Base-by-base conservation (phyloP, 2,888 invertebrate genomes). In the Euproctis similis region DNA sequence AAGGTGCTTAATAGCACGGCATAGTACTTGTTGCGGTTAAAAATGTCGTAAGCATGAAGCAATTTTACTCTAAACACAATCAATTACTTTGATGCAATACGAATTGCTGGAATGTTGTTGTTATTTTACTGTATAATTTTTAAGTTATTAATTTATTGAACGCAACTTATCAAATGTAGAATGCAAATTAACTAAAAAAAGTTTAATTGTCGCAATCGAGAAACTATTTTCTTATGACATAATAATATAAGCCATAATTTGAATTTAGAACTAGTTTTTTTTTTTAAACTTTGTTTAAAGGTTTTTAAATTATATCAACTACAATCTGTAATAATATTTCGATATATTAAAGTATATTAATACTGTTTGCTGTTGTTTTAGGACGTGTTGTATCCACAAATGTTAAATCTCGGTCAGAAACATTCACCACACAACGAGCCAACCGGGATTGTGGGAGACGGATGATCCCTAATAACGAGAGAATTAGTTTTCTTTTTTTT, bases 371-470 rank as follows among this genome's bases (percentile, higher is more conserved):
- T 53, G 46, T 53, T 58, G 42, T 52, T 47, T 50, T 44, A 53
- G 50, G 50, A 42, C 33, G 24, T 30, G 34, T 36, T 11, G 28
- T 44, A 44, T 36, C 31, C 34, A 34, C 43, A 35, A 36, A 38
- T 49, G 43, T 47, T 46, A 60, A n/a, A 58, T 59, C 47, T 42
- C 39, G 35, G 39, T 22, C 34, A 30, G 12, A 41, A 53, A 52
- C 43, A 42, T 41, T 40, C 41, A 44, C 44, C 46, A 35, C 49
- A 46, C 36, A 42, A 53, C 37, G 47, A 42, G 39, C 29, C 44
- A 20, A 20, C 21, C 13, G 44, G 44, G 52, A 44, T 33, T 41
- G 12, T 19, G 17, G 0, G 36, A 46, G 46, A 51, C 46, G 36
- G 46, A 42, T 38, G 38, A 28, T 28, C 28, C 44, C 27, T 46